Evolutionary conservation across 2,113 vertebrate genomes (phyloP), one percentile per base, ranked within the genome.

Genomic region (Thinocorus orbignyianus): DNA sequence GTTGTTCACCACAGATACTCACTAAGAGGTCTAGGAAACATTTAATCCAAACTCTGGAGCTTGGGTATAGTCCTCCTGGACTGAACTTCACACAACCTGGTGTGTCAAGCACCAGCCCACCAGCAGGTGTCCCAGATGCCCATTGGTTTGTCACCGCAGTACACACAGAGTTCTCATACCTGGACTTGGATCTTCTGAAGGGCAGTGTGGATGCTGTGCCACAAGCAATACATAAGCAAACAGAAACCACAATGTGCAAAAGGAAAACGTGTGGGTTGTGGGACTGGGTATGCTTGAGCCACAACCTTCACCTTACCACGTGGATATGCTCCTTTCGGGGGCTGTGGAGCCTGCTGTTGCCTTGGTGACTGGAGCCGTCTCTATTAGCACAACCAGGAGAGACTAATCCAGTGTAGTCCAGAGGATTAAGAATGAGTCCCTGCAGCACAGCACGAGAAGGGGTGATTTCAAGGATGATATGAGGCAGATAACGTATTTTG

Each of bases 101-200:
- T 37, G 25, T 78, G 77, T 23, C 73, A 52, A 89, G 84, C 77
- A 52, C 33, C 64, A 24, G 23, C 11, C 69, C 61, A 79, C 87
- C 81, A 93, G 84, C 77, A 91, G 81, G 70, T 89, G 84, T 95
- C 93, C 94, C 81, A 93, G 94, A 95, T 92, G 84, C 73, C 39
- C 86, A 19, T 3, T 81, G 73, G 30, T 92, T 95, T 84, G 46
- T 81, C 65, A 64, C 9, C 64, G 33, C 26, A 6, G 16, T 5
- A 20, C 51, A 30, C 28, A 12, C 39, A 60, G 51, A 18, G 31
- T 30, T 62, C 49, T 68, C 20, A 3, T 10, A 4, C 37, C 9
- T 44, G 39, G 20, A 31, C 18, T 31, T 68, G 48, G 8, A 31
- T 57, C 69, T 93, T 65, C 65, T 69, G 65, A 48, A 52, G 42